Evolutionary conservation across 2,797 vertebrate genomes (phyloP).

Genomic region (Nasua narica): DNA sequence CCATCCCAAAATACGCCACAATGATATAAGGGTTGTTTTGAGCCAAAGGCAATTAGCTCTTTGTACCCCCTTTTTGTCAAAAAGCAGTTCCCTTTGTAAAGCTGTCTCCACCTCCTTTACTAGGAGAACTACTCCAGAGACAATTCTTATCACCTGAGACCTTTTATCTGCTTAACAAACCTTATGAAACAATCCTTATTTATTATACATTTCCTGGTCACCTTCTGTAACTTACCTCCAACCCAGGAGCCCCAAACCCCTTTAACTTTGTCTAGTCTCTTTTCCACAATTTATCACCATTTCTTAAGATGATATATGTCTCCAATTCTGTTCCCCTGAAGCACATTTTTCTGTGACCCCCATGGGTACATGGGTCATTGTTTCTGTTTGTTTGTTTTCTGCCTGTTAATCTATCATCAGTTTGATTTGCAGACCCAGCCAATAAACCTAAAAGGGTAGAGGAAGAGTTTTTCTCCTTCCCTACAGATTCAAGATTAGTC

Average conservation of each 20-base stretch:
- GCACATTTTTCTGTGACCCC: background rate
- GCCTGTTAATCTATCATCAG: background rate
- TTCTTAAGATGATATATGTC: background rate
- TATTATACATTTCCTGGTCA: background rate
- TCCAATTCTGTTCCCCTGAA: background rate
- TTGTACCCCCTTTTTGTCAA: background rate
- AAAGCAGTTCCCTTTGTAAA: background rate
- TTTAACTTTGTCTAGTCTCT: background rate
- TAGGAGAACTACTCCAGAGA: background rate
- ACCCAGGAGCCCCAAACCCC: background rate
- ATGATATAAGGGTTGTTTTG: background rate
- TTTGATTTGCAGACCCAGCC: background rate
- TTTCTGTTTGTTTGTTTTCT: background rate
- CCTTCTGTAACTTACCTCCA: background rate
- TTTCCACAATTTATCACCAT: background rate
- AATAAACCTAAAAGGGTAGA: background rate
- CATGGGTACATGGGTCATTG: background rate
- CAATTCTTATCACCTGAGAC: background rate
- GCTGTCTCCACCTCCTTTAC: background rate
- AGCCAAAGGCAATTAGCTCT: background rate
- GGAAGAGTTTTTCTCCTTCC: background rate
- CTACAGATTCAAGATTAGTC: slow-evolving; percentile 1
- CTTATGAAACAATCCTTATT: background rate
- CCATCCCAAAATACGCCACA: background rate
- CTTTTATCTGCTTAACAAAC: background rate